Percentiles rank a stretch among this genome's conserved stretches.
Conservation (phyloP, 2,797 vertebrate species). For the Girardinus metallicus region DNA sequence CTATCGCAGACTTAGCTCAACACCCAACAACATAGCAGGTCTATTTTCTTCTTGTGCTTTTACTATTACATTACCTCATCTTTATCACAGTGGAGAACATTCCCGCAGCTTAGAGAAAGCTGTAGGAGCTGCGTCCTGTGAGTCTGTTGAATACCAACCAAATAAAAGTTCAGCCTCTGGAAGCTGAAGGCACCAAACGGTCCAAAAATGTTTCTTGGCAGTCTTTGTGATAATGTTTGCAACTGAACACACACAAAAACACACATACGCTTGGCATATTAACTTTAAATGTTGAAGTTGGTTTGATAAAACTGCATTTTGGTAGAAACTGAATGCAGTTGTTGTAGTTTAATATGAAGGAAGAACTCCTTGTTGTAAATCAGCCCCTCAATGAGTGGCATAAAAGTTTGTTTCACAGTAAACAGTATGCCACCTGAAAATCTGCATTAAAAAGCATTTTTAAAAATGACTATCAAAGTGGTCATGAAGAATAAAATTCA, state of each 20-base stretch:
- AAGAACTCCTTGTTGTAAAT: constrained; percentile 42
- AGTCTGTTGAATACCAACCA: constrained; percentile 37
- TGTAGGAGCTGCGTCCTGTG: not conserved
- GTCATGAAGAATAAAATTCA: not conserved
- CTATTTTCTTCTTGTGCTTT: not conserved
- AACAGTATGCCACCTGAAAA: not conserved
- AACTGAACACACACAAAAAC: constrained; percentile 12
- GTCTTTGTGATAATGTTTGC: constrained; percentile 51
- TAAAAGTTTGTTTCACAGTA: not conserved
- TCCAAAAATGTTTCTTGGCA: constrained; percentile 32
- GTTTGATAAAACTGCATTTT: not conserved
- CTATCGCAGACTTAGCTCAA: not conserved
- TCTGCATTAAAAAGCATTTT: not conserved
- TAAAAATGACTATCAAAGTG: not conserved
- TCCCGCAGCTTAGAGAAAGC: not conserved
- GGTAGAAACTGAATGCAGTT: constrained; percentile 4
- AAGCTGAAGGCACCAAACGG: constrained; percentile 39
- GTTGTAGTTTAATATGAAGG: constrained; percentile 26
- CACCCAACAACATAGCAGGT: not conserved
- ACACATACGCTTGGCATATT: constrained; percentile 8
- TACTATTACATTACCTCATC: not conserved
- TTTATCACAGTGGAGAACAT: not conserved
- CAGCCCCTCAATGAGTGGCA: constrained; percentile 32
- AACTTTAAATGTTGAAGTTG: constrained; percentile 1
- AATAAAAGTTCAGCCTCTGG: constrained; percentile 63